Conservation (phyloP, 30 jellyfish, hydroid and myxozoan genomes). For the Pelagia noctiluca region DNA sequence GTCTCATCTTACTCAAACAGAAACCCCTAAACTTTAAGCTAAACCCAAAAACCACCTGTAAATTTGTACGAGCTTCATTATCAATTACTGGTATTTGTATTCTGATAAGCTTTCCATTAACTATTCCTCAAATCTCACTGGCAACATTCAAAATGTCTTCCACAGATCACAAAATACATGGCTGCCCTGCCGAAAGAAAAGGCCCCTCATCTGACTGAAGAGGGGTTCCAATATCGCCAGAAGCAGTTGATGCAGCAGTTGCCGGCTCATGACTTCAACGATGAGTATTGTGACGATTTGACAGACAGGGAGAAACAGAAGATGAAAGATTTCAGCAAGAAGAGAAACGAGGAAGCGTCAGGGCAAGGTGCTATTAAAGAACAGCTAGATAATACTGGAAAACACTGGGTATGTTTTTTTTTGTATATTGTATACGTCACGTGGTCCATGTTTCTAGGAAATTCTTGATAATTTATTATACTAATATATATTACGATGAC, state of each 20-base stretch:
- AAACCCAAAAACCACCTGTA: no score
- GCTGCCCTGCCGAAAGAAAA: conserved; percentile 92
- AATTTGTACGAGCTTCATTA: no score
- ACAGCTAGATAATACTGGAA: conserved; percentile 58
- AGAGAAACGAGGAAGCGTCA: conserved; percentile 90
- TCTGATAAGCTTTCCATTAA: no score
- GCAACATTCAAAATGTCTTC: no score
- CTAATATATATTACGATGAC: no score
- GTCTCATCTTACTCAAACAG: no score
- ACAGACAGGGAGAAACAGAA: conserved; percentile 80
- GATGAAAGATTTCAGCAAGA: conserved; percentile 80
- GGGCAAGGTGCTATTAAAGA: conserved; percentile 98
- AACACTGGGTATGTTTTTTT: conserved; percentile 77
- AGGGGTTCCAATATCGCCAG: conserved; percentile 84
- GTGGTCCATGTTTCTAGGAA: no score
- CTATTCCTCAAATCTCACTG: no score
- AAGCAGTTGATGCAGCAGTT: conserved; percentile 86
- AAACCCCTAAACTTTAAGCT: no score
- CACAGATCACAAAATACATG: conserved; percentile 86
- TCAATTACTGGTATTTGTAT: no score
- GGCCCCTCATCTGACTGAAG: conserved; percentile 89
- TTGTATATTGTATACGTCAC: no score
- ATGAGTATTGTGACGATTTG: conserved; percentile 78
- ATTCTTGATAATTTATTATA: no score
- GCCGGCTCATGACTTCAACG: conserved; percentile 95